Percentiles rank a stretch among this genome's conserved stretches.
phyloP scores from a whole-genome alignment of 2,113 vertebrate genomes.

The Crotalus horridus region DNA sequence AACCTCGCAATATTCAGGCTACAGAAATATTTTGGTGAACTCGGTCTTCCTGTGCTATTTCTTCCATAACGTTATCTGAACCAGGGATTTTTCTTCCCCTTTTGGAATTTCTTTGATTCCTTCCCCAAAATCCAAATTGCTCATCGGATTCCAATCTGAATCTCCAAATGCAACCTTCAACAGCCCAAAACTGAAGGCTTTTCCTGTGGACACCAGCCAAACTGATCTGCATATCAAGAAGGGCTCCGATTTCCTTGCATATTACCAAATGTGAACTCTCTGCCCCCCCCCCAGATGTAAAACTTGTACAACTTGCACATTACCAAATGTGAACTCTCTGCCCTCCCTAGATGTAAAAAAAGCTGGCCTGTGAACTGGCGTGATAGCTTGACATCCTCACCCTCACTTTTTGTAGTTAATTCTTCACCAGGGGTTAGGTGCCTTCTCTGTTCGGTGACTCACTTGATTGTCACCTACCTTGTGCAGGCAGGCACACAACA shows the following conservation, averaged over 20 bases:
- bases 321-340: constrained; percentile 49
- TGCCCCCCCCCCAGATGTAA: no score
- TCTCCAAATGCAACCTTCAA: not conserved
- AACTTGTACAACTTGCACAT: not conserved
- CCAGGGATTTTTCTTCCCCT: no score
- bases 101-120: not conserved
- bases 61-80: not conserved
- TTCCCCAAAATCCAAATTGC: not conserved
- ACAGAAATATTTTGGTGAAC: not conserved
- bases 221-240: not conserved
- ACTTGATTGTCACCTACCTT: constrained; percentile 88
- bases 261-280: no score
- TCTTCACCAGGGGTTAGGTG: constrained; percentile 77
- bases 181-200: not conserved
- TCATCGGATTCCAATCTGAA: not conserved
- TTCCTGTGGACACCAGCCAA: not conserved
- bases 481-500: constrained; percentile 56
- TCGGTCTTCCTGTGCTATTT: not conserved
- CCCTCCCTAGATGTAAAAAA: constrained; percentile 68
- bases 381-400: constrained; percentile 81
- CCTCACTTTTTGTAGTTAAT: constrained; percentile 84
- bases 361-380: constrained; percentile 79
- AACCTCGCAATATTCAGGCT: not conserved
- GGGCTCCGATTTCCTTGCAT: not conserved
- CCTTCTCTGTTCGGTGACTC: constrained; percentile 81